Conservation (phyloP, 2,888 invertebrate genomes). For the Caenorhabditis sp. region DNA sequence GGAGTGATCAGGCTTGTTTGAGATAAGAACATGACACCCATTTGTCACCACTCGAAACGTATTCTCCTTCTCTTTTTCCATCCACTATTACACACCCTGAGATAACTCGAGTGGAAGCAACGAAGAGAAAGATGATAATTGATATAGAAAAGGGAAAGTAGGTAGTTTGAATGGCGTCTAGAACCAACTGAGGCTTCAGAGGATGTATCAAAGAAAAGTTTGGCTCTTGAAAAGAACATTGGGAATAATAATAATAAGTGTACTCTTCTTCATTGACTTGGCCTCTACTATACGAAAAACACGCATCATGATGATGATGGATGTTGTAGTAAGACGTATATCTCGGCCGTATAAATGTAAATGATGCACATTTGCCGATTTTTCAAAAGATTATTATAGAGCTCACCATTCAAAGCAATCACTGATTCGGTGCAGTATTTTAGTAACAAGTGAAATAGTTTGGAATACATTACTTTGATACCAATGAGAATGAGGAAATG, state of each 20-base stretch:
- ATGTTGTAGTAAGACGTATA: slow-evolving; percentile 46
- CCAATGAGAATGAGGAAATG: slow-evolving; percentile 29
- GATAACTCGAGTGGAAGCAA: slow-evolving; percentile 3
- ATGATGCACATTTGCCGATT: neutral
- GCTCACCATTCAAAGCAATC: slow-evolving; percentile 27
- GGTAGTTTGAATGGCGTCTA: too few relatives aligned
- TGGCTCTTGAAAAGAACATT: neutral
- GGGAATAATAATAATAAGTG: neutral
- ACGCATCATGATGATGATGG: slow-evolving; percentile 40
- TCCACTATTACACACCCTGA: slow-evolving; percentile 32
- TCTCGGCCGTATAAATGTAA: neutral
- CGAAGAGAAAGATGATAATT: slow-evolving; percentile 2
- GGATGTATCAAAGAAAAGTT: slow-evolving; percentile 19
- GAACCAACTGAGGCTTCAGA: too few relatives aligned
- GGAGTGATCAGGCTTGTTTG: slow-evolving; percentile 50
- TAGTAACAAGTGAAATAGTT: slow-evolving; percentile 24
- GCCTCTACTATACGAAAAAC: slow-evolving; percentile 34
- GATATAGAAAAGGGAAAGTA: slow-evolving; percentile 15
- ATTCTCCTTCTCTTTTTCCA: slow-evolving; percentile 7
- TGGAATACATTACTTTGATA: slow-evolving; percentile 19
- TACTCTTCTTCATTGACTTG: neutral
- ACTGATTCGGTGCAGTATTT: slow-evolving; percentile 37
- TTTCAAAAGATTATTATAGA: neutral
- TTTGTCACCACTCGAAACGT: slow-evolving; percentile 43
- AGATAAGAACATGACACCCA: slow-evolving; percentile 51